Base-by-base conservation (phyloP, 2,113 vertebrate genomes). In the Toxotes chatareus region DNA sequence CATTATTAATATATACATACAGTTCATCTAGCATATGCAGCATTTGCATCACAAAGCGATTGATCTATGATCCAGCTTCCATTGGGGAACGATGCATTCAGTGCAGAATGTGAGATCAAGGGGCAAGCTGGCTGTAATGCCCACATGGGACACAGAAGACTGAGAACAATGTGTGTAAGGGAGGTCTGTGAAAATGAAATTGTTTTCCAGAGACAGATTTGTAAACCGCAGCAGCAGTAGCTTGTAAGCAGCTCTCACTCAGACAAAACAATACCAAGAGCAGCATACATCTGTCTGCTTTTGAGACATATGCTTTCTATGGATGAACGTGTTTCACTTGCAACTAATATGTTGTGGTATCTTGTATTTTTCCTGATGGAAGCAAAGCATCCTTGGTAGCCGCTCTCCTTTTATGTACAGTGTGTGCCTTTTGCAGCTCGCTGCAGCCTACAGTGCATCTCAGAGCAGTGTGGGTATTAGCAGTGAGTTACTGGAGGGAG, bases 221-320 rank as follows among this genome's bases (percentile, higher is more conserved):
- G 88, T 89, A 85, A 87, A 89, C 76, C 5, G 27, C 27, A 27
- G 47, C 79, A 64, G 77, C 53, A 88, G 76, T 76, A 83, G 89
- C 87, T 88, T 89, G 84, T 88, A 88, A 92, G 90, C 86, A 82
- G 90, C 81, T 91, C 86, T 87, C 49, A 71, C 73, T 86, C 76
- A 73, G 69, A 89, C 64, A 44, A 85, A 88, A 90, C 86, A 84
- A 82, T 60, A 80, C 62, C 71, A 83, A 47, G 57, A 62, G 76
- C 32, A 32, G 46, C 16, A 17, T 61, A n/a, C 32, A 47, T 55
- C 46, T 74, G 44, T 56, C 21, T 27, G 70, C 84, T 62, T 77
- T 4, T 27, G 40, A 76, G 40, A 59, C 14, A 17, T 0, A 17
- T 38, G 49, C 64, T 72, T 65, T 65, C 56, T 36, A 21, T 1